Conservation (phyloP, 1,140 invertebrate species). For the Anoplophora glabripennis region DNA sequence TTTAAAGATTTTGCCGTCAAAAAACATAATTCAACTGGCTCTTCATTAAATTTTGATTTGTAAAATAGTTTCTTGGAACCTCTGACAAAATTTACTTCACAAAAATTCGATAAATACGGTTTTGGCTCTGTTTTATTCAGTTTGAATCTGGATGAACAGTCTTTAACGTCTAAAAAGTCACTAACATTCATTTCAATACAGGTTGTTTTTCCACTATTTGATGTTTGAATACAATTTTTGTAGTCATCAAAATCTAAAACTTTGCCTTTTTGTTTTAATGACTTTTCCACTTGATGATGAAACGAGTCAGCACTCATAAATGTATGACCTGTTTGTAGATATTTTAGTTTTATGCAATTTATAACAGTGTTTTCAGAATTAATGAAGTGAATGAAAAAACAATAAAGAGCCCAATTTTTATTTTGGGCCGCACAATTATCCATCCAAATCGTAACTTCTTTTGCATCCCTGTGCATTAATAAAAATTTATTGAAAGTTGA, state of each 20-base stretch:
- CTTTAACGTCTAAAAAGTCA: not conserved
- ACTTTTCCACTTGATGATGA: constrained; percentile 15
- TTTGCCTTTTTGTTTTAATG: constrained; percentile 17
- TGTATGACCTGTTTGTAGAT: too few relatives aligned
- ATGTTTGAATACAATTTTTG: constrained; percentile 1
- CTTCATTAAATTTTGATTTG: too few relatives aligned
- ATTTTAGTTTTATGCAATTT: too few relatives aligned
- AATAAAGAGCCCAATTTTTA: too few relatives aligned
- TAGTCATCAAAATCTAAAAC: constrained; percentile 20
- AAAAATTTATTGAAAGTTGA: too few relatives aligned
- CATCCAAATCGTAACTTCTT: too few relatives aligned
- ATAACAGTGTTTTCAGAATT: too few relatives aligned
- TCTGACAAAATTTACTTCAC: not conserved
- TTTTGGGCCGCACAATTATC: too few relatives aligned
- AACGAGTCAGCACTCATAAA: constrained; percentile 6
- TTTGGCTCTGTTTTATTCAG: constrained; percentile 13
- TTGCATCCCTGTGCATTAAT: too few relatives aligned
- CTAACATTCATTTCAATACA: not conserved
- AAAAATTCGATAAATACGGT: constrained; percentile 8
- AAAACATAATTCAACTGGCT: constrained; percentile 5
- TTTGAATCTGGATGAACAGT: constrained; percentile 15
- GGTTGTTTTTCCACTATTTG: not conserved
- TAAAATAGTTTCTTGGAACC: too few relatives aligned
- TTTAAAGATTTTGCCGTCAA: not conserved
- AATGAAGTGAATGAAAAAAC: too few relatives aligned